Evolutionary conservation across 2,888 invertebrate species (phyloP).

Genomic region (Eupithecia tripunctaria): DNA sequence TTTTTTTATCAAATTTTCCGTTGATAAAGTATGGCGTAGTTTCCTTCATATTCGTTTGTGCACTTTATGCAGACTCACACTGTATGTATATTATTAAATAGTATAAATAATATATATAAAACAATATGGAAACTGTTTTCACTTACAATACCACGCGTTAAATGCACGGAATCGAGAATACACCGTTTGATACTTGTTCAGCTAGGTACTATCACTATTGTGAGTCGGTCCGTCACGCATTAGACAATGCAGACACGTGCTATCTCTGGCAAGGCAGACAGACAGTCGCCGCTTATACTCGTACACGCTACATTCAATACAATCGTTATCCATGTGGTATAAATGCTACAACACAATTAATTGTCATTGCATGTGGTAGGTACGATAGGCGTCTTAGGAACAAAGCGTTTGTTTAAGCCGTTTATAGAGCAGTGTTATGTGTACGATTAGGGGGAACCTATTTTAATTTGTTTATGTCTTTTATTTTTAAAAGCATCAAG

Average conservation of each 20-base stretch:
- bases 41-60: too few species aligned
- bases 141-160: neutral
- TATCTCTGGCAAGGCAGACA: slow-evolving; percentile 45
- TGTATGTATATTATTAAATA: too few species aligned
- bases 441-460: slow-evolving; percentile 14
- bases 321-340: slow-evolving; percentile 23
- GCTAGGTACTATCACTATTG: slow-evolving; percentile 16
- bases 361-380: neutral
- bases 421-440: slow-evolving; percentile 30
- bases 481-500: neutral
- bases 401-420: slow-evolving; percentile 38
- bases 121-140: neutral
- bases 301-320: slow-evolving; percentile 37
- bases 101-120: too few species aligned
- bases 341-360: neutral
- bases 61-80: too few species aligned
- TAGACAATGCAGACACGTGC: slow-evolving; percentile 46
- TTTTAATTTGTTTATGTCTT: neutral
- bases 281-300: slow-evolving; percentile 45
- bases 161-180: neutral
- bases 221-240: slow-evolving; percentile 30
- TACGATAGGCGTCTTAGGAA: slow-evolving; percentile 18
- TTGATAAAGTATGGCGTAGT: too few species aligned
- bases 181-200: slow-evolving; percentile 15
- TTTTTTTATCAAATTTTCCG: too few species aligned